Base-by-base conservation (phyloP, 2,797 vertebrate species). In the Crocodylus rhombifer region DNA sequence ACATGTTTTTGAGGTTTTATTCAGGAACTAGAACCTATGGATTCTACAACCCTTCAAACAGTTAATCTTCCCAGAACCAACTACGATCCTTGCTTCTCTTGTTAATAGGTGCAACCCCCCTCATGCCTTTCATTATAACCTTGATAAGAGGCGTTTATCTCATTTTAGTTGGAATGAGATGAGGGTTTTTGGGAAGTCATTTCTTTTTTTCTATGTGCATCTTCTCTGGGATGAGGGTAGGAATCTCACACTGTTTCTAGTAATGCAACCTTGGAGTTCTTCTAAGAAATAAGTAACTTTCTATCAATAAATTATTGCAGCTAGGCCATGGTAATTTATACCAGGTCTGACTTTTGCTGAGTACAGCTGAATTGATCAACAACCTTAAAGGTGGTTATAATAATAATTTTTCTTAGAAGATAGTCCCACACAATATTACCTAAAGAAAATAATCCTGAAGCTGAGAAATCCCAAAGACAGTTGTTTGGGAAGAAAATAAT, bases 371-470 rank as follows among this genome's bases (percentile, higher is more conserved):
- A 55, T 56, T 55, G 11, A 80, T 91, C 60, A 6, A 20, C 75
- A 30, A 94, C 65, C 15, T 56, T 23, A 14, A 55, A 91, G 88
- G 2, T 26, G 69, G 63, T 73, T 15, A 4, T 77, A 63, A 7
- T 71, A 56, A 71, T 81, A 51, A 51, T 9, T 51, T 51, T 51
- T 10, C 42, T 51, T 51, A 51, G 42, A 51, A 14, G 23, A 21
- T 73, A 23, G 13, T 23, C 26, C 14, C 11, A 5, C 69, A 73
- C 69, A 73, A 51, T 15, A 23, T 36, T 30, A 36, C 30, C 30
- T 69, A 69, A 36, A 33, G 82, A 87, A 92, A 71, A 78, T 82
- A 87, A 77, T 79, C 78, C 56, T 84, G 64, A 77, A 92, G 30
- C 55, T 5, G 26, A 57, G 60, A 56, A 88, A 77, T 42, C 75